Percentiles rank a stretch among this genome's conserved stretches.
Evolutionary conservation across 2,888 invertebrate genomes (phyloP).

Genomic region (Lithophane ornitopus): DNA sequence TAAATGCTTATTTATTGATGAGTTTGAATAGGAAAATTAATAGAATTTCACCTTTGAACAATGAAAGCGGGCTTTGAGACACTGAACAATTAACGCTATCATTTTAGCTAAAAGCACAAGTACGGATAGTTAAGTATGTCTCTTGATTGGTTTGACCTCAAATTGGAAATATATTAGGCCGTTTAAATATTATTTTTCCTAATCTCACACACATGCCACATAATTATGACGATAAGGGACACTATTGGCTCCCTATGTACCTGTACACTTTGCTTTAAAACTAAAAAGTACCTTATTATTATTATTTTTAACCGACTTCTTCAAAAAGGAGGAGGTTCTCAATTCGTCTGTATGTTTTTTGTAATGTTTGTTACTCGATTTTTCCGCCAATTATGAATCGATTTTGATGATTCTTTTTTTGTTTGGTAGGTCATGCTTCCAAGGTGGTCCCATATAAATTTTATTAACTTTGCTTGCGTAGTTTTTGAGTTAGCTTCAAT

Average conservation of each 20-base stretch:
- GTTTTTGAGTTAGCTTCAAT: too few species aligned
- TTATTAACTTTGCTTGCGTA: too few species aligned
- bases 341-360: too few species aligned
- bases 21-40: slow-evolving; percentile 17
- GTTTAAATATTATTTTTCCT: neutral
- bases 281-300: neutral
- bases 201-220: neutral
- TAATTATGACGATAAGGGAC: neutral
- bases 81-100: neutral
- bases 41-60: neutral
- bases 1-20: slow-evolving; percentile 43
- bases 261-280: neutral
- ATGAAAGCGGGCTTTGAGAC: slow-evolving; percentile 4
- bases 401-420: too few species aligned
- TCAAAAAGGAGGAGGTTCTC: too few species aligned
- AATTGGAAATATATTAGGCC: neutral
- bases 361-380: too few species aligned
- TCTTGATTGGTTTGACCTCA: neutral
- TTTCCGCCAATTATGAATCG: too few species aligned
- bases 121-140: neutral
- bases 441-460: too few species aligned
- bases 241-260: neutral
- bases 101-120: neutral
- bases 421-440: too few species aligned
- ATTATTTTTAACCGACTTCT: too few species aligned